Conservation (phyloP, 1,140 invertebrate genomes). For the Diabrotica undecimpunctata region DNA sequence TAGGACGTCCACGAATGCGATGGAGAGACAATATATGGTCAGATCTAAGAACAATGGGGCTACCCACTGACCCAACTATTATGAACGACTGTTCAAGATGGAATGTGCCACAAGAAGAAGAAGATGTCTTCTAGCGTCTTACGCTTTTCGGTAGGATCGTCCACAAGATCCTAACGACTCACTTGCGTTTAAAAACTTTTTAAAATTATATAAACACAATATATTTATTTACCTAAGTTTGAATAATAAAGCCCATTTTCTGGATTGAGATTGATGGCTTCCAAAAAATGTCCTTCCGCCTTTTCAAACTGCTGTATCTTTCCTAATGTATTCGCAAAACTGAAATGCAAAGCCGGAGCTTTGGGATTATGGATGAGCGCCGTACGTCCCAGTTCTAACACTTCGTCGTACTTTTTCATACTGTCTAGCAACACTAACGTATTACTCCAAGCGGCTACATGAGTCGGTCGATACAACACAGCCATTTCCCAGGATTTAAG, state of each 20-base stretch:
- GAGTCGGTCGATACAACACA: conserved; percentile 69
- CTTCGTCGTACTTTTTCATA: conserved; percentile 65
- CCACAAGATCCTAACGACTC: too few relatives aligned
- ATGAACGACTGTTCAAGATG: too few relatives aligned
- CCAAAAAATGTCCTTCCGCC: conserved; percentile 77
- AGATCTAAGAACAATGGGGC: too few relatives aligned
- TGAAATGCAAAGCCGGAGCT: conserved; percentile 76
- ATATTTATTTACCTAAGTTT: conserved; percentile 69
- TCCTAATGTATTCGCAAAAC: conserved; percentile 83
- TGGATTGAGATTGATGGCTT: conserved; percentile 68
- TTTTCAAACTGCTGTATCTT: conserved; percentile 72
- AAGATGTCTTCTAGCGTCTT: too few relatives aligned
- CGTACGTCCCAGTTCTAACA: conserved; percentile 62
- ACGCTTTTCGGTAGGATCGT: too few relatives aligned
- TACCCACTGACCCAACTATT: too few relatives aligned
- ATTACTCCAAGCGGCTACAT: conserved; percentile 88
- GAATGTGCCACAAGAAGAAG: too few relatives aligned
- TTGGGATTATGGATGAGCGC: conserved; percentile 68
- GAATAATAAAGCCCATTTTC: conserved; percentile 70
- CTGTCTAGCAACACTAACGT: conserved; percentile 85
- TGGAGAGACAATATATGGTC: too few relatives aligned
- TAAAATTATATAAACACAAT: too few relatives aligned
- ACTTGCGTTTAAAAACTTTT: too few relatives aligned
- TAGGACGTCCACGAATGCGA: too few relatives aligned
- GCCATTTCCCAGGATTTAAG: conserved; percentile 76